These are phyloP conservation scores for Pitta sordida DNA, from an alignment of 2,113 vertebrate genomes.

Conservation along the genomic window DNA sequence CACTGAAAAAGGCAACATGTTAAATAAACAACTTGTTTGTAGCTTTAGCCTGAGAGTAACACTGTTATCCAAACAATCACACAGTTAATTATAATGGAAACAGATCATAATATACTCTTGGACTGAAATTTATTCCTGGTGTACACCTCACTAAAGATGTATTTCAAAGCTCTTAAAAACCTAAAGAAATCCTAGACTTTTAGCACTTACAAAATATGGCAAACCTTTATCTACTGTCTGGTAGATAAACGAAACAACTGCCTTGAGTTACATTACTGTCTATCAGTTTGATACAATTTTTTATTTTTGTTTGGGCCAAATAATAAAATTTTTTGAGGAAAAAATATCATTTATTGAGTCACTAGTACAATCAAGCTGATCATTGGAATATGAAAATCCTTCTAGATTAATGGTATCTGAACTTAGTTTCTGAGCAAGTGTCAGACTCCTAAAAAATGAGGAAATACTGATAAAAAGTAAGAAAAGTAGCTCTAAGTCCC, in stretches of 20 bases:
- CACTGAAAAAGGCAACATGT: conserved; percentile 64
- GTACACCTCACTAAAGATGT: background rate
- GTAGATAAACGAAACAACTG: background rate
- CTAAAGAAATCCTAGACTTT: background rate
- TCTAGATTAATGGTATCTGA: background rate
- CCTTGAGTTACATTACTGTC: background rate
- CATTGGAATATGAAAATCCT: background rate
- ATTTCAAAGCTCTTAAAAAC: background rate
- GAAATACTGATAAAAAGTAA: background rate
- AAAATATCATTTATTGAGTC: background rate
- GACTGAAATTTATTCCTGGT: background rate
- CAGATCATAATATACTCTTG: fast-evolving
- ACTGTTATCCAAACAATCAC: background rate
- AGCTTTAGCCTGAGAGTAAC: background rate
- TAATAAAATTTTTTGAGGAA: fast-evolving
- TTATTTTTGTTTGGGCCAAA: background rate
- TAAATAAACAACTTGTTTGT: background rate
- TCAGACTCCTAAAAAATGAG: background rate
- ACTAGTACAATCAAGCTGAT: background rate
- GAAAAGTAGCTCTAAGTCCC: background rate
- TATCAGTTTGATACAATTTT: background rate
- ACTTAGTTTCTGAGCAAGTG: background rate
- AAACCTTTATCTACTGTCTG: background rate
- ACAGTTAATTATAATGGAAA: background rate
- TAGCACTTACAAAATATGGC: background rate